Evolutionary conservation across 2,888 invertebrate species (phyloP), one percentile per base, ranked within the genome.

Genomic region (Nyleta sp.): DNA sequence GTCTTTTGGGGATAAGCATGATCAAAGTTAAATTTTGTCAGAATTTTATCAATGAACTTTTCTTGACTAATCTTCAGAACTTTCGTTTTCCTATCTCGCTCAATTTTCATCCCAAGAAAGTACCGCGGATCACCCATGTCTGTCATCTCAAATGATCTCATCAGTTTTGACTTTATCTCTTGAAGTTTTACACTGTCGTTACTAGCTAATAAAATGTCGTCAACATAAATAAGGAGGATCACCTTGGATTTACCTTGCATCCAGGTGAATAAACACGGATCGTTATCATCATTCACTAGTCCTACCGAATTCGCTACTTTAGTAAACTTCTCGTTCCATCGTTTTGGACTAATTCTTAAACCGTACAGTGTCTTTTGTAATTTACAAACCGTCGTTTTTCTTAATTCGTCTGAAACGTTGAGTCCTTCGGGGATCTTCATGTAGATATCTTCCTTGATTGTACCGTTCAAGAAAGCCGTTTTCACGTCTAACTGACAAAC

Each of bases 321-420:
- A 15, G 6, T 31, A 31, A 50, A 50, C 11, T 15, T 50, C 11
- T 31, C 22, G 15, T 50, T 50, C 50, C 50, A 50, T 17, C 50
- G 20, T 22, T 50, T 50, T 1, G 50, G 50, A 17, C 50, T 50
- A 8, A 50, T 50, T 1, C 31, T 13, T 1, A 50, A 13, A 31
- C 50, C 50, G 6, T 50, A 50, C 7, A 31, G 8, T 8, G 50
- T 31, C 8, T 50, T 50, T 24, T 50, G 10, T 6, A 50, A 17
- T 31, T 50, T 50, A 8, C 50, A 50, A 42, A 42, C 17, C 15
- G n/a, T 42, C 17, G 17, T 1, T 42, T 42, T 42, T 42, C 42
- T n/a, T 6, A 17, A 2, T 1, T 42, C 17, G 3, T 17, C 6
- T 17, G 42, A 42, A 13, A 42, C 17, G 1, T 42, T 17, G 7